phyloP scores from a whole-genome alignment of 2,113 vertebrate genomes.

The Clupea harengus region DNA sequence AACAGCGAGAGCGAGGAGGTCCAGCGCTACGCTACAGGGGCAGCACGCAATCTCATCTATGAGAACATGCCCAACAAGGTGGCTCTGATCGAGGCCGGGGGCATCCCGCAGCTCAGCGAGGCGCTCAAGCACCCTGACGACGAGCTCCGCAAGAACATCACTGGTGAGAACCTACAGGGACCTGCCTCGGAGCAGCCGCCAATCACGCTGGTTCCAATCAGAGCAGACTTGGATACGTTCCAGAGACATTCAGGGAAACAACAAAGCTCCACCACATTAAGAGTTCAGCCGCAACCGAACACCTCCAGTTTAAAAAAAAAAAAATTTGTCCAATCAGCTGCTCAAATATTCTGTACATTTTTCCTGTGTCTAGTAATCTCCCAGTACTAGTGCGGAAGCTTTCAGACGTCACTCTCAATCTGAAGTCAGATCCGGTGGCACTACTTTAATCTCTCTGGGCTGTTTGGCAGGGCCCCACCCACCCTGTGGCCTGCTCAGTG shows the following conservation, averaged over 20 bases:
- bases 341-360: neutral
- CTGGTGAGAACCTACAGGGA: constrained; percentile 30
- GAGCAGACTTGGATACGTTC: neutral
- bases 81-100: constrained; percentile 82
- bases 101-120: constrained; percentile 79
- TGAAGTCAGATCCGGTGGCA: too few relatives aligned
- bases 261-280: neutral
- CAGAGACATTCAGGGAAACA: neutral
- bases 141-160: constrained; percentile 88
- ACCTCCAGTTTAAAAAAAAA: too few relatives aligned
- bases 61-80: constrained; percentile 87
- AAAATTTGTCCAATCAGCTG: neutral
- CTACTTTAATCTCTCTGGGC: neutral
- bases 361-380: neutral
- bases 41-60: constrained; percentile 92
- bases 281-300: neutral
- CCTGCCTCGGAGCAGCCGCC: neutral
- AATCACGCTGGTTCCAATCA: neutral
- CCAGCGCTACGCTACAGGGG: constrained; percentile 86
- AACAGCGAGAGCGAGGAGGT: constrained; percentile 85
- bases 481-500: neutral
- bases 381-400: neutral
- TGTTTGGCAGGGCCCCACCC: neutral
- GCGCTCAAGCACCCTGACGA: constrained; percentile 78
- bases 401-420: too few relatives aligned